phyloP scores from a whole-genome alignment of 1,140 invertebrate species.

The Atopsyche davidsoni region DNA sequence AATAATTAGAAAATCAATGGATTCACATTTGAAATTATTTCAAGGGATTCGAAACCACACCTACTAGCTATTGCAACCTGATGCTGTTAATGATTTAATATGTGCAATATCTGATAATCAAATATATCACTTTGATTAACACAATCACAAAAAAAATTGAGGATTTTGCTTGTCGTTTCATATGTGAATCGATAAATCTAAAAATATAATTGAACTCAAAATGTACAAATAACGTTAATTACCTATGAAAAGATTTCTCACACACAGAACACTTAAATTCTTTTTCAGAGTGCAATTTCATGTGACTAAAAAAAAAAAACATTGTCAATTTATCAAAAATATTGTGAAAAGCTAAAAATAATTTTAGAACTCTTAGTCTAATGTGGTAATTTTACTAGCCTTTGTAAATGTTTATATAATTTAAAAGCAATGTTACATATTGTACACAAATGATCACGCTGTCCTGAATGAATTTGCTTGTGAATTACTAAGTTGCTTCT shows the following conservation, averaged over 20 bases:
- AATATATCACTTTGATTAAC: no score
- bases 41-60: no score
- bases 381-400: conserved; percentile 10
- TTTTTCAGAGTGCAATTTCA: conserved; percentile 26
- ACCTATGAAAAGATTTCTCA: conserved; percentile 29
- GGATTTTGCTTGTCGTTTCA: no score
- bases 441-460: conserved; percentile 21
- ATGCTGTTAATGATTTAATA: no score
- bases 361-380: background rate
- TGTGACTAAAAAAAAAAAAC: conserved; percentile 23
- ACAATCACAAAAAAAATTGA: no score
- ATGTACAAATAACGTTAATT: no score
- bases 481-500: conserved; percentile 27
- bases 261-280: conserved; percentile 28
- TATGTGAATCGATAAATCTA: no score
- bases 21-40: no score
- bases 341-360: background rate
- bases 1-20: no score
- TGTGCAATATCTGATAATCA: no score
- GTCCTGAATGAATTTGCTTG: conserved; percentile 27
- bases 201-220: no score
- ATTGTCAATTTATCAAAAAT: background rate
- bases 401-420: conserved; percentile 29
- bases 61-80: no score
- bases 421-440: conserved; percentile 27